Percentiles rank a stretch among this genome's conserved stretches.
These are phyloP conservation scores for Alfaro cultratus DNA, from an alignment of 2,797 vertebrate species.

Conservation along the genomic window DNA sequence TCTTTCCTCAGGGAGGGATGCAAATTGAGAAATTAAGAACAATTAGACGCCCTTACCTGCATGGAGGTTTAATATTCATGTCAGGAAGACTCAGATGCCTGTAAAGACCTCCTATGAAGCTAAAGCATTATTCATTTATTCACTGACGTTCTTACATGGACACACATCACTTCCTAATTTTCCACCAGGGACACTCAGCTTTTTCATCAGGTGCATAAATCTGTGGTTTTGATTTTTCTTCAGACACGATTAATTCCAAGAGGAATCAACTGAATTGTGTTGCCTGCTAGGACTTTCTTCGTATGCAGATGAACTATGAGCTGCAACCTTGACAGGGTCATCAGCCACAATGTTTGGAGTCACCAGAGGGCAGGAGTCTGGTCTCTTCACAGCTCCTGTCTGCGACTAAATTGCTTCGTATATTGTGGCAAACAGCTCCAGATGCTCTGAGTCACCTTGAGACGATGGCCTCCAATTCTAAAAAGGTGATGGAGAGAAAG, in stretches of 20 bases:
- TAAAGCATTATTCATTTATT: conserved; percentile 53
- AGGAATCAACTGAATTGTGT: conserved; percentile 6
- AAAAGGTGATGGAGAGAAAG: conserved; percentile 33
- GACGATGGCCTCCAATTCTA: conserved; percentile 65
- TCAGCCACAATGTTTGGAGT: conserved; percentile 38
- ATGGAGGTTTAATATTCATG: conserved; percentile 57
- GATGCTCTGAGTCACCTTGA: conserved; percentile 83
- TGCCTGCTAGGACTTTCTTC: background rate
- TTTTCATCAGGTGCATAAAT: conserved; percentile 10
- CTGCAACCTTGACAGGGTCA: conserved; percentile 60
- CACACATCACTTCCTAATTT: conserved; percentile 35
- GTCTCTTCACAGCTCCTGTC: conserved; percentile 69
- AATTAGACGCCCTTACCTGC: conserved; percentile 47
- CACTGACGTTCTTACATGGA: conserved; percentile 27
- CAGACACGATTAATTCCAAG: conserved; percentile 22
- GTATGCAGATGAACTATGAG: conserved; percentile 25
- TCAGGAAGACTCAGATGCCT: conserved; percentile 45
- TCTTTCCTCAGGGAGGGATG: conserved; percentile 3
- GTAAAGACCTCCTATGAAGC: conserved; percentile 45
- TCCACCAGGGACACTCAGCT: conserved; percentile 26
- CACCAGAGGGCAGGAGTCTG: conserved; percentile 51
- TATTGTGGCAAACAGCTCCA: conserved; percentile 69
- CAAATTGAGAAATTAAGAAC: conserved; percentile 30
- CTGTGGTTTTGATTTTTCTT: conserved; percentile 22
- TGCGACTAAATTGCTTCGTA: conserved; percentile 72